These are phyloP conservation scores for Labeo catla DNA, from an alignment of 2,113 vertebrate genomes.

Conservation along the genomic window DNA sequence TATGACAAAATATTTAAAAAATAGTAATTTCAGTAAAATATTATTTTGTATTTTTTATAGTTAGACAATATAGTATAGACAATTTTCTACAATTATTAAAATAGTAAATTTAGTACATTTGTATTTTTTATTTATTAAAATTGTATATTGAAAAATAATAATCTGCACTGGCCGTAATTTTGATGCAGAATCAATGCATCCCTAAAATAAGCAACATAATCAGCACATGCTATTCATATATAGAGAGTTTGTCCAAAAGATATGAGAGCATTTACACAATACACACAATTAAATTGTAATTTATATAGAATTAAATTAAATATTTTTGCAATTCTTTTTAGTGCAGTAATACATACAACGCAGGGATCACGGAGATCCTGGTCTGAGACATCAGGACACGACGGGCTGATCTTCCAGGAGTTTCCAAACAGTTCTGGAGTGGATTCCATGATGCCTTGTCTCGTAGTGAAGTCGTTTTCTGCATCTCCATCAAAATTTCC, in stretches of 20 bases:
- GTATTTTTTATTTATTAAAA: not conserved
- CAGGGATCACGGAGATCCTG: constrained; percentile 83
- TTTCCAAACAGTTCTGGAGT: constrained; percentile 85
- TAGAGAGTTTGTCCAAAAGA: not conserved
- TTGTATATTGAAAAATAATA: not conserved
- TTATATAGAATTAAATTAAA: not conserved
- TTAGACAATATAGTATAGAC: not conserved
- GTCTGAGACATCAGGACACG: constrained; percentile 82
- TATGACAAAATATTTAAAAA: no score
- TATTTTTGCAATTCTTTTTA: not conserved
- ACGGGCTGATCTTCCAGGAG: constrained; percentile 88
- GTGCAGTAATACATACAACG: constrained; percentile 64
- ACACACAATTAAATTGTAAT: not conserved
- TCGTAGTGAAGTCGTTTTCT: constrained; percentile 86
- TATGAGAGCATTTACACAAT: not conserved
- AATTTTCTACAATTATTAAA: not conserved
- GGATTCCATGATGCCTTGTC: constrained; percentile 86
- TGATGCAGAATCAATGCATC: not conserved
- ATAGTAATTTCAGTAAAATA: not conserved
- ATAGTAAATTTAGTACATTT: not conserved
- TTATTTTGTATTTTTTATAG: not conserved
- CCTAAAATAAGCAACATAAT: not conserved
- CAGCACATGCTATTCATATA: not conserved
- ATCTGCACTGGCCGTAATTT: not conserved
- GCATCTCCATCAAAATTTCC: constrained; percentile 90